Conservation (phyloP, 2,888 invertebrate genomes). For the Troilus luridus region DNA sequence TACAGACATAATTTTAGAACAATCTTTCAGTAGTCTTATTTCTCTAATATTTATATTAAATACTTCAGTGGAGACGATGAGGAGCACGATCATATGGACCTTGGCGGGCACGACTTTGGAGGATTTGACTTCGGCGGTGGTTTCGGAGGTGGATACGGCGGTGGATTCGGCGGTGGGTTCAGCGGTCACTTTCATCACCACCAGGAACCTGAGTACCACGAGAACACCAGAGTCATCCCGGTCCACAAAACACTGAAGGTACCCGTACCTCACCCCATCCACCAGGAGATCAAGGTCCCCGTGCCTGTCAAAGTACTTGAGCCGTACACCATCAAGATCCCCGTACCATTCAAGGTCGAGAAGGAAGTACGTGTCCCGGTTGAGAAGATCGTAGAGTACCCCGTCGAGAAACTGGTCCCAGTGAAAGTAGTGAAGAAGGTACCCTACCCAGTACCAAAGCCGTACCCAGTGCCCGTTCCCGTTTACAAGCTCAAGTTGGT, state of each 20-base stretch:
- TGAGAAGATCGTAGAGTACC: slow-evolving; percentile 67
- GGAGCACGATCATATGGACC: neutral
- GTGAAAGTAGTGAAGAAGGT: slow-evolving; percentile 66
- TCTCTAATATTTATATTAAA: neutral
- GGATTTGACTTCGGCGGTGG: slow-evolving; percentile 34
- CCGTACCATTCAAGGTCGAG: slow-evolving; percentile 66
- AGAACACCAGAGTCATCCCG: slow-evolving; percentile 61
- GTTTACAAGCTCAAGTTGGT: slow-evolving; percentile 66
- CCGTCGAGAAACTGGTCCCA: slow-evolving; percentile 66
- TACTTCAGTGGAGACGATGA: neutral
- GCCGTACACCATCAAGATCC: slow-evolving; percentile 65
- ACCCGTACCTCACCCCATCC: slow-evolving; percentile 62
- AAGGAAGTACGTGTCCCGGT: slow-evolving; percentile 66
- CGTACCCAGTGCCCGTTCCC: slow-evolving; percentile 66
- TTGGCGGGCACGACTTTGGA: neutral
- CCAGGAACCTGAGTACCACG: slow-evolving; percentile 61
- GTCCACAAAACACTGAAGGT: slow-evolving; percentile 61
- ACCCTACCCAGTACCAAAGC: slow-evolving; percentile 66
- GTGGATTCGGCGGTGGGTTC: slow-evolving; percentile 10
- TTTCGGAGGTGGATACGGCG: slow-evolving; percentile 7
- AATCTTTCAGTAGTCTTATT: neutral
- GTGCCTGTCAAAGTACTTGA: slow-evolving; percentile 65
- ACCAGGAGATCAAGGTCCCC: slow-evolving; percentile 65
- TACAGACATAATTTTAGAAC: neutral
- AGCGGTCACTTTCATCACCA: slow-evolving; percentile 5